Evolutionary conservation across 2,888 invertebrate genomes (phyloP).

Genomic region (Tinea pellionella): DNA sequence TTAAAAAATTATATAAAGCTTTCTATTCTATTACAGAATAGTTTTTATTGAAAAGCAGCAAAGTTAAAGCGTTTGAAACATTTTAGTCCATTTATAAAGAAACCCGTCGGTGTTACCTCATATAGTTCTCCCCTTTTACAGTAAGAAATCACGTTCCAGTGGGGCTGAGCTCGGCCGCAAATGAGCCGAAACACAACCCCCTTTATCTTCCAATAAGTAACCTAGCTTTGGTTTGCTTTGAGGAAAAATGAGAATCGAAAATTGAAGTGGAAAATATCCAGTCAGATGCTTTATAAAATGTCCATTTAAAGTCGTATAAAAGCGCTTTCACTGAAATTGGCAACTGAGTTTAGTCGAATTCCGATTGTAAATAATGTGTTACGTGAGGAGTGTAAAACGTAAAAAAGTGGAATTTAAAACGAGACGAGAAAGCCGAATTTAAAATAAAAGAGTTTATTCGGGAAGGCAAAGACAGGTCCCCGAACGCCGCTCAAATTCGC

Average conservation of each 20-base stretch:
- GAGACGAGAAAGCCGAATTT: background rate
- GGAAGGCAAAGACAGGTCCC: slow-evolving; percentile 48
- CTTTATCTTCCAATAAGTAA: slow-evolving; percentile 63
- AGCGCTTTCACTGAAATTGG: slow-evolving; percentile 8
- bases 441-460: slow-evolving; percentile 35
- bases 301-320: slow-evolving; percentile 1
- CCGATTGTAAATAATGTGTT: slow-evolving; percentile 3
- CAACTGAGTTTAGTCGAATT: background rate
- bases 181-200: slow-evolving; percentile 60
- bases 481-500: slow-evolving; percentile 55
- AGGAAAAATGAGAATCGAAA: slow-evolving; percentile 37
- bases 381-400: background rate
- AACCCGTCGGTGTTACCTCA: background rate
- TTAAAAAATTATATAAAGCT: background rate
- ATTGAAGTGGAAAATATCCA: slow-evolving; percentile 27
- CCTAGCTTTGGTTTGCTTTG: slow-evolving; percentile 42
- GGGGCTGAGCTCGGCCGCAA: slow-evolving; percentile 46
- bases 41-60: background rate
- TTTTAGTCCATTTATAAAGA: background rate
- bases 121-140: slow-evolving; percentile 24
- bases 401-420: slow-evolving; percentile 5
- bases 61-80: background rate
- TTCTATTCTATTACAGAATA: background rate
- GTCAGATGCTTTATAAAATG: slow-evolving; percentile 55
- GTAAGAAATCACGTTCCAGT: slow-evolving; percentile 61